Base-by-base conservation (phyloP, 2,797 vertebrate genomes). In the Oreochromis mossambicus region DNA sequence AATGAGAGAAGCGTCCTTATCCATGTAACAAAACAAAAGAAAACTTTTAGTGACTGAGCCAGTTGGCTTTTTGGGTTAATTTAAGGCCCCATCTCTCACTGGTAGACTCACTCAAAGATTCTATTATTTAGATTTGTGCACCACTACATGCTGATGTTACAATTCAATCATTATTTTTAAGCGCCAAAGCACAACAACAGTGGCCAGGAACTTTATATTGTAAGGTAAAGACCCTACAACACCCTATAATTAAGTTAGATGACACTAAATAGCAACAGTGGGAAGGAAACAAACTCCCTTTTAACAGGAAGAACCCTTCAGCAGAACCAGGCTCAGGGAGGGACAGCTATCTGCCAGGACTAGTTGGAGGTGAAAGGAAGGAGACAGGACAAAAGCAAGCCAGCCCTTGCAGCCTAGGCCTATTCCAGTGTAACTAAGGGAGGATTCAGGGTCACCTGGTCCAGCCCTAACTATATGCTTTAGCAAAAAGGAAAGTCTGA, bases 391-490 rank as follows among this genome's bases (percentile, higher is more conserved):
- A 34, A 61, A 34, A 4, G 56, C 15, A 61, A 61, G 56, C 56
- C 2, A 19, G 9, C 29, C 9, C 56, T 7, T 11, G 56, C 29
- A 61, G 56, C 9, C 56, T 61, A 11, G 0, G 0, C 0, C 56
- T 58, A 19, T 26, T 26, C 4, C 26, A 26, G 26, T 4, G 4
- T 26, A 26, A 26, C 29, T 32, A 19, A 32, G 8, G 1, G 5
- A 58, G 56, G 29, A 1, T 34, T 0, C 56, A 34, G 56, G 14
- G 29, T 58, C 29, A 11, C 3, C 26, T 58, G 55, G 5, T 36
- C 34, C 34, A 36, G 34, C 15, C 0, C 14, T 24, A 24, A 24
- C 24, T 24, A 24, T 24, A 24, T 24, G 24, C 24, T 24, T 24
- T 24, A 24, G 24, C 24, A 5, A 54, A 54, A 54, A 54, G 52